These are phyloP conservation scores for Drosophila birchii DNA, from an alignment of 2,888 invertebrate genomes.

Conservation along the genomic window DNA sequence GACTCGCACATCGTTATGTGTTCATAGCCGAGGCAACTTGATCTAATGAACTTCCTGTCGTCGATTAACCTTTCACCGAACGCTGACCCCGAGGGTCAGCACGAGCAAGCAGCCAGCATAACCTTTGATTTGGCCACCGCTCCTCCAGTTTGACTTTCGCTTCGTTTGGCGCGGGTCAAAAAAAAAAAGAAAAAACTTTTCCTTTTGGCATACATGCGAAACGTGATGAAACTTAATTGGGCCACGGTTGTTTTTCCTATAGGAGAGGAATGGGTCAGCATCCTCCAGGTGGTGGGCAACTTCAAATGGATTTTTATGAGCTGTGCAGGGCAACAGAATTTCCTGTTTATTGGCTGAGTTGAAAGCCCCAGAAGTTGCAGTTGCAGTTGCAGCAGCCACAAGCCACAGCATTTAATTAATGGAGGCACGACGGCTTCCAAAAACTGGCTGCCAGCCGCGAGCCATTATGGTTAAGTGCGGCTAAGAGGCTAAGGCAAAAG, in stretches of 20 bases:
- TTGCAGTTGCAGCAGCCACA: conserved; percentile 34
- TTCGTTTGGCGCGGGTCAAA: conserved; percentile 58
- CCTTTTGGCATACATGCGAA: conserved; percentile 54
- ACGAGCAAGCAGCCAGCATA: background rate
- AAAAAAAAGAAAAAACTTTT: conserved; percentile 60
- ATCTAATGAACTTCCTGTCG: conserved; percentile 75
- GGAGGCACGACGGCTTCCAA: conserved; percentile 14
- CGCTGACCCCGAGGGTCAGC: conserved; percentile 23
- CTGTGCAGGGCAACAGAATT: conserved; percentile 32
- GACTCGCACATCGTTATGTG: conserved; percentile 48
- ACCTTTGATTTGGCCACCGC: conserved; percentile 35
- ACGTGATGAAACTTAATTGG: conserved; percentile 76
- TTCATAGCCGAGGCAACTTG: conserved; percentile 20
- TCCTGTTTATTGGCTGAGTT: conserved; percentile 54
- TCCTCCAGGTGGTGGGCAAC: conserved; percentile 20
- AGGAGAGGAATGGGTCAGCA: background rate
- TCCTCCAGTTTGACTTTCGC: conserved; percentile 52
- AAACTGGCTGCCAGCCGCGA: conserved; percentile 27
- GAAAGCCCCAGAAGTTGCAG: conserved; percentile 40
- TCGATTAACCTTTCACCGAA: conserved; percentile 60
- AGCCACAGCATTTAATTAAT: conserved; percentile 65
- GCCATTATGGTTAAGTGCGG: conserved; percentile 34
- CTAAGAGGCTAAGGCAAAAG: conserved; percentile 19
- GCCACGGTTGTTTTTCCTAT: conserved; percentile 18
- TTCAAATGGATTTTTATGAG: conserved; percentile 38